Conservation (phyloP, 2,113 vertebrate species). For the Accipiter cooperii region DNA sequence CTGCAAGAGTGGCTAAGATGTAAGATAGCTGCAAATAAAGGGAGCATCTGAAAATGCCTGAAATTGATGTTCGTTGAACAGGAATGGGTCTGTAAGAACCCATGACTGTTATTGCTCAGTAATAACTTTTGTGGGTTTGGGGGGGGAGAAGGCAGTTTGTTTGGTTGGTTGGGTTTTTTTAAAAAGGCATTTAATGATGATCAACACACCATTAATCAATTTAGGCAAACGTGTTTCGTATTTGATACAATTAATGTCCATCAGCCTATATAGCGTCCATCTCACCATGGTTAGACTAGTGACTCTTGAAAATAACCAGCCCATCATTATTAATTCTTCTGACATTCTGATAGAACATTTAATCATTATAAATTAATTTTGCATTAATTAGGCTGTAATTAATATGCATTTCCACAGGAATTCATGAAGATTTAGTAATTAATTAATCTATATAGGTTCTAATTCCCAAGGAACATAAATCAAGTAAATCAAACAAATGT, state of each 20-base stretch:
- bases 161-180: background rate
- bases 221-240: background rate
- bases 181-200: background rate
- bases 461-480: background rate
- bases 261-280: background rate
- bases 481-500: slow-evolving; percentile 21
- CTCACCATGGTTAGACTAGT: background rate
- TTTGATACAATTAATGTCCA: slow-evolving; percentile 22
- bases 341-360: slow-evolving; percentile 19
- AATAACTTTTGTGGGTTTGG: background rate
- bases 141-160: background rate
- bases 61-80: background rate
- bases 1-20: background rate
- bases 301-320: slow-evolving; percentile 45
- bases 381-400: slow-evolving; percentile 46
- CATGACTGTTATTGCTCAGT: too few relatives aligned
- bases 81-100: background rate
- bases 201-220: slow-evolving; percentile 1
- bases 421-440: slow-evolving; percentile 22
- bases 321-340: slow-evolving; percentile 53
- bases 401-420: slow-evolving; percentile 50
- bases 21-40: background rate
- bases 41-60: background rate
- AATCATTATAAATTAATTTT: slow-evolving; percentile 53
- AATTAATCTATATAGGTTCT: background rate